These are phyloP conservation scores for Vanessa tameamea DNA, from an alignment of 1,140 invertebrate species.

Conservation along the genomic window DNA sequence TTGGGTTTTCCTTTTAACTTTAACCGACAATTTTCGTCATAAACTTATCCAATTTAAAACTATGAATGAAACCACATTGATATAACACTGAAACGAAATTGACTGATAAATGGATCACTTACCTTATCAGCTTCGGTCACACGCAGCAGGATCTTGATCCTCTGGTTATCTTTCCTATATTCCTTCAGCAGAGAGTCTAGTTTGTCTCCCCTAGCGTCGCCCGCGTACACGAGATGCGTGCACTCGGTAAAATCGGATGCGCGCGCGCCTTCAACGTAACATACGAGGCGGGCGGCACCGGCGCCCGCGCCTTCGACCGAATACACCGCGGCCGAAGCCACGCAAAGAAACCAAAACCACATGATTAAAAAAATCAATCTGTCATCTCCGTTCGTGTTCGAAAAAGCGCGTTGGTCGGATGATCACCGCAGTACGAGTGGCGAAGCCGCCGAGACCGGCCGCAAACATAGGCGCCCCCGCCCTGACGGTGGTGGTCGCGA, in stretches of 20 bases:
- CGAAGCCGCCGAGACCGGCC: conserved; percentile 46
- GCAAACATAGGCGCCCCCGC: conserved; percentile 71
- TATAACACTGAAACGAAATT: neutral
- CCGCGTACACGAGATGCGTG: conserved; percentile 78
- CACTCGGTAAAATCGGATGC: conserved; percentile 65
- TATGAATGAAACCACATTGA: neutral
- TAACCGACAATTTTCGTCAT: no score
- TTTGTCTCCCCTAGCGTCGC: conserved; percentile 71
- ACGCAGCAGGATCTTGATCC: conserved; percentile 73
- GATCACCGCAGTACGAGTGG: conserved; percentile 66
- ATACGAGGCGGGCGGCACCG: conserved; percentile 75
- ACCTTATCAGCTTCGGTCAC: conserved; percentile 75
- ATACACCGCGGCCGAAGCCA: conserved; percentile 55
- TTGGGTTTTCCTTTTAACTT: no score
- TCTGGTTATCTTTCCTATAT: conserved; percentile 73
- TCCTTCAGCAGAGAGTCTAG: conserved; percentile 70
- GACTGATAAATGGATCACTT: neutral
- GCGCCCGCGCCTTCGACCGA: conserved; percentile 59
- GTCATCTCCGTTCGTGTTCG: conserved; percentile 57
- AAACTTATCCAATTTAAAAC: no score
- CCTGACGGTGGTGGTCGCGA: conserved; percentile 48
- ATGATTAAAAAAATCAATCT: conserved; percentile 60
- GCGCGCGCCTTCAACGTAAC: conserved; percentile 69
- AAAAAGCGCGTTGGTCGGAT: conserved; percentile 67
- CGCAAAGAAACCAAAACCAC: conserved; percentile 65